Evolutionary conservation across 1,140 invertebrate species (phyloP), one percentile per base, ranked within the genome.

Genomic region (Coenobita brevimanus): DNA sequence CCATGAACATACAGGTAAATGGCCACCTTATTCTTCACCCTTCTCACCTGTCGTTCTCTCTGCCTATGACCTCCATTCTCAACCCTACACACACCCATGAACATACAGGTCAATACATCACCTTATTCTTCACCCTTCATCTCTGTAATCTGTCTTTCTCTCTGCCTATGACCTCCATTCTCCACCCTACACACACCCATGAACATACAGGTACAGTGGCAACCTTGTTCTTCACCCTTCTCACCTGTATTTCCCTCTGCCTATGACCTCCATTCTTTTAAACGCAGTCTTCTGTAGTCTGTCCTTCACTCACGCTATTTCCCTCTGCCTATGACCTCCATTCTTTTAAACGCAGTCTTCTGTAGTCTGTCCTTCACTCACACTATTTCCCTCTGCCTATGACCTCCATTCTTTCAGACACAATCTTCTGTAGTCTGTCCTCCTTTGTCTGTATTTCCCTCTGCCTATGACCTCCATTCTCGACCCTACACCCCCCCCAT

Each of bases 111-210:
- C 92, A n/a, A n/a, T n/a, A n/a, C 54, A n/a, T n/a, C 54, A 10
- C n/a, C n/a, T 57, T 57, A 13, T n/a, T 57, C 10, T 57, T 57
- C 13, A n/a, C n/a, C n/a, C n/a, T 57, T 57, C 54, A 13, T 57
- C 54, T 57, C 13, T n/a, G 13, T 57, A 10, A 13, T n/a, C 13
- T n/a, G n/a, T n/a, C n/a, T n/a, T n/a, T n/a, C n/a, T n/a, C n/a
- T n/a, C n/a, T n/a, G n/a, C n/a, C n/a, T n/a, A n/a, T n/a, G n/a
- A n/a, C n/a, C n/a, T n/a, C n/a, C n/a, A n/a, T n/a, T n/a, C n/a
- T n/a, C n/a, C n/a, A 95, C 96, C 92, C 94, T 97, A 50, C 95
- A 95, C 90, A 95, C 96, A 87, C 95, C 96, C 17, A 96, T 97
- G 92, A 93, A 95, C 89, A 94, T 96, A 75, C 94, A 95, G 91